Conservation (phyloP, 2,888 invertebrate genomes). For the Brachypalpus laphriformis region DNA sequence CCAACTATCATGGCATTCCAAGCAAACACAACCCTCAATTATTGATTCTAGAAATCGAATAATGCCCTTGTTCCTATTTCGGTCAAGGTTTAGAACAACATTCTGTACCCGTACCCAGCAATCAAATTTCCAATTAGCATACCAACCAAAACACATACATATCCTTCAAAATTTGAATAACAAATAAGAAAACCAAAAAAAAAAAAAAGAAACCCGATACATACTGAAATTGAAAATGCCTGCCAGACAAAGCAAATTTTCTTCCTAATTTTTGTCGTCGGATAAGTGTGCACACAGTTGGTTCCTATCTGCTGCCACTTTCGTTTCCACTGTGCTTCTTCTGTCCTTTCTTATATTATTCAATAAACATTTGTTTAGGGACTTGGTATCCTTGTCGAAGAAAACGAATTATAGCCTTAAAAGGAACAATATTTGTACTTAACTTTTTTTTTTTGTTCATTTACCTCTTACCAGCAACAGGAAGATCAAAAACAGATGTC, state of each 20-base stretch:
- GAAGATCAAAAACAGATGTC: conserved; percentile 67
- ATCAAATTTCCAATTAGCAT: conserved; percentile 30
- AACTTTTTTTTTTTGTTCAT: conserved; percentile 20
- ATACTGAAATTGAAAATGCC: conserved; percentile 44
- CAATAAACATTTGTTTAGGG: conserved; percentile 40
- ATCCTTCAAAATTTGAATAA: conserved; percentile 19
- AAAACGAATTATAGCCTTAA: conserved; percentile 46
- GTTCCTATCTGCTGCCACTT: conserved; percentile 13
- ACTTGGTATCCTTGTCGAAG: conserved; percentile 20
- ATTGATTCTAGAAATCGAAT: conserved; percentile 5
- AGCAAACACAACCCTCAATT: background rate
- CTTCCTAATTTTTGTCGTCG: conserved; percentile 4
- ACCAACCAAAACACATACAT: background rate
- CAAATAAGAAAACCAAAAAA: background rate
- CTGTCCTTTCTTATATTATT: conserved; percentile 14
- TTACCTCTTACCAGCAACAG: conserved; percentile 30
- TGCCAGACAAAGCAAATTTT: conserved; percentile 36
- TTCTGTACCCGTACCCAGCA: background rate
- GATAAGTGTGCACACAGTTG: conserved; percentile 23
- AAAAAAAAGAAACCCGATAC: conserved; percentile 22
- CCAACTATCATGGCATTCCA: background rate
- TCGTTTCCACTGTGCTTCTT: conserved; percentile 4
- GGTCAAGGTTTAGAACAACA: conserved; percentile 21
- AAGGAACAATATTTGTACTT: conserved; percentile 52
- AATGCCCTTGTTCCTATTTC: conserved; percentile 1